A percentile compares a stretch with the other conserved stretches of the same genome.
Conservation (phyloP, 2,797 vertebrate genomes). For the Natrix natrix region DNA sequence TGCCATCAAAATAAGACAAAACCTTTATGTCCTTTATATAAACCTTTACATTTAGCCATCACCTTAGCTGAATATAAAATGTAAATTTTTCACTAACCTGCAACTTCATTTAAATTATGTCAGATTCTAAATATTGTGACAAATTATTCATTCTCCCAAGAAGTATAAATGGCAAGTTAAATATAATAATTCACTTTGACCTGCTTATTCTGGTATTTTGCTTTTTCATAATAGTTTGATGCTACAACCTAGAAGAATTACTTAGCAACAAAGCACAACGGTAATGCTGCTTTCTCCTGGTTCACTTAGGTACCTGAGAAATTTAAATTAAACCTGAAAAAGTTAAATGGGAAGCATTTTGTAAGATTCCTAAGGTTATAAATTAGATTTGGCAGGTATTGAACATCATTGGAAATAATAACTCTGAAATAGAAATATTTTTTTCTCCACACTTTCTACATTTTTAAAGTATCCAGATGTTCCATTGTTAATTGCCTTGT, state of each 20-base stretch:
- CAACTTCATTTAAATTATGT: background rate
- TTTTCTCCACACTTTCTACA: background rate
- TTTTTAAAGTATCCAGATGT: background rate
- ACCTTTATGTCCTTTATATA: background rate
- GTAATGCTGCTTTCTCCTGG: constrained; percentile 4
- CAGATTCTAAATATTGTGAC: background rate
- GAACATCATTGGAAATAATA: background rate
- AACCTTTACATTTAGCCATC: background rate
- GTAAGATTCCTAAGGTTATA: background rate
- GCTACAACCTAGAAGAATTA: constrained; percentile 12
- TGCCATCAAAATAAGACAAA: background rate
- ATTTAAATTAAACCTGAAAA: background rate
- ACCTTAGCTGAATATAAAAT: background rate
- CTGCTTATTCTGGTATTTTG: constrained; percentile 17
- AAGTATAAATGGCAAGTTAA: background rate
- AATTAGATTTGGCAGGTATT: background rate
- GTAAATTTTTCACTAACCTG: background rate
- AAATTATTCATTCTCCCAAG: constrained; percentile 25
- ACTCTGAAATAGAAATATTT: background rate
- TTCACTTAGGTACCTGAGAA: accelerated
- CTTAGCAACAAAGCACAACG: constrained; percentile 36
- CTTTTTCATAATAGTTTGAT: constrained; percentile 4
- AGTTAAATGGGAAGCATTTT: background rate
- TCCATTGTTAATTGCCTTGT: background rate
- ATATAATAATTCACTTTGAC: constrained; percentile 6